phyloP scores from a whole-genome alignment of 2,888 invertebrate species.

The Caenorhabditis sp. region DNA sequence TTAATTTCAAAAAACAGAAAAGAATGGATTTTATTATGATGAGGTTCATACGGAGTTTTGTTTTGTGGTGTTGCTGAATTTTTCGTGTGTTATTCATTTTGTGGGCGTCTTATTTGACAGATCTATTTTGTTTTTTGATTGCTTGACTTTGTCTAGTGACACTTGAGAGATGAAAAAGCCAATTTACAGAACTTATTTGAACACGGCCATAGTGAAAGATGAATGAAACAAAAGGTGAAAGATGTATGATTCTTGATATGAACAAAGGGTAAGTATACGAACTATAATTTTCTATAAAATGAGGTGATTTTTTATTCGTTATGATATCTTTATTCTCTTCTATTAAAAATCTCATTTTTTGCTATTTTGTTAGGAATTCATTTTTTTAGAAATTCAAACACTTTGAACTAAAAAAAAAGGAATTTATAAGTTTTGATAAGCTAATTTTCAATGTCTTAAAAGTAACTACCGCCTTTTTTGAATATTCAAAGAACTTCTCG shows the following conservation, averaged over 20 bases:
- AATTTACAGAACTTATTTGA: slow-evolving; percentile 2
- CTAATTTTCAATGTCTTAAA: too few relatives aligned
- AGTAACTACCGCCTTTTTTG: too few relatives aligned
- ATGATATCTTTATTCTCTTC: too few relatives aligned
- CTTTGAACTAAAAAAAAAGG: too few relatives aligned
- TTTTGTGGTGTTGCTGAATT: background rate
- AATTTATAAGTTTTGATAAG: too few relatives aligned
- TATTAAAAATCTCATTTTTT: too few relatives aligned
- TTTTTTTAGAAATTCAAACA: too few relatives aligned
- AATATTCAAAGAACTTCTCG: too few relatives aligned
- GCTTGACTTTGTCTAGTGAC: slow-evolving; percentile 3
- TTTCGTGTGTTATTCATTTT: background rate
- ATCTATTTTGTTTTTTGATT: background rate
- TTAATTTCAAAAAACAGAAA: background rate
- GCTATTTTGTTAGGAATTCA: too few relatives aligned
- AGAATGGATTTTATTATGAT: background rate
- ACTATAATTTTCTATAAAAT: too few relatives aligned
- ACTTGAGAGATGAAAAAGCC: background rate
- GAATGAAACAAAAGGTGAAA: slow-evolving; percentile 24
- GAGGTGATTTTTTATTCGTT: too few relatives aligned
- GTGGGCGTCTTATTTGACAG: background rate
- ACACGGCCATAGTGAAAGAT: slow-evolving; percentile 5
- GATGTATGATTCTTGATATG: slow-evolving; percentile 29
- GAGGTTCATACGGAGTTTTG: background rate
- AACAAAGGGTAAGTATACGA: slow-evolving; percentile 39